phyloP scores from a whole-genome alignment of 2,113 vertebrate species.

The Pachycephala philippinensis region DNA sequence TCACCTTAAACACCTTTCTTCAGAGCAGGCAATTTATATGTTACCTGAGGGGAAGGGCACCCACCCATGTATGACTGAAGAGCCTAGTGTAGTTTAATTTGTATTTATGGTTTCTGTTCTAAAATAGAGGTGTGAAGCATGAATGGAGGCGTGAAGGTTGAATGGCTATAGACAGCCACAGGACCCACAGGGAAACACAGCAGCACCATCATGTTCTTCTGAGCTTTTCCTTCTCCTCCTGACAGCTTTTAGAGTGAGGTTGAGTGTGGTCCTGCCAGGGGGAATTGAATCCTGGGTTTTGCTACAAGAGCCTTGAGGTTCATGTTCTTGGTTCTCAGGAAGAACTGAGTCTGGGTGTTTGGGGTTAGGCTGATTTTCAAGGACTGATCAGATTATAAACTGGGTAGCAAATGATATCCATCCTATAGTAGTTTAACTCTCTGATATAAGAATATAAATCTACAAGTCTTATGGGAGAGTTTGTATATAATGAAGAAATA shows the following conservation, averaged over 20 bases:
- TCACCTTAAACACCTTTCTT: slow-evolving; percentile 23
- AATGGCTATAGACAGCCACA: neutral
- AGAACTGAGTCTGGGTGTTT: neutral
- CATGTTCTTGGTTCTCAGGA: neutral
- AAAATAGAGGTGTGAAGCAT: neutral
- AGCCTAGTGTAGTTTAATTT: neutral
- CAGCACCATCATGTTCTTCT: neutral
- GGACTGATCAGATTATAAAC: neutral
- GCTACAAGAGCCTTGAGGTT: neutral
- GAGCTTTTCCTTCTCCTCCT: neutral
- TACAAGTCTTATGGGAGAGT: neutral
- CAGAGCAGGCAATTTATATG: neutral
- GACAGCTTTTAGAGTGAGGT: neutral
- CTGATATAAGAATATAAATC: neutral
- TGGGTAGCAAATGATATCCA: neutral
- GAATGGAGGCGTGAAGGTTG: neutral
- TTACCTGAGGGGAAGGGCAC: slow-evolving; percentile 31
- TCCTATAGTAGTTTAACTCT: neutral
- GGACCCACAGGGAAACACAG: neutral
- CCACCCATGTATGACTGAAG: neutral
- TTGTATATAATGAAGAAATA: neutral
- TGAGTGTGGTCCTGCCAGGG: neutral
- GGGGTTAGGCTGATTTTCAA: neutral
- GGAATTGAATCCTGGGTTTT: neutral
- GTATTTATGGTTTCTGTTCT: neutral